Base-by-base conservation (phyloP, 2,797 vertebrate species). In the Vireo griseus region DNA sequence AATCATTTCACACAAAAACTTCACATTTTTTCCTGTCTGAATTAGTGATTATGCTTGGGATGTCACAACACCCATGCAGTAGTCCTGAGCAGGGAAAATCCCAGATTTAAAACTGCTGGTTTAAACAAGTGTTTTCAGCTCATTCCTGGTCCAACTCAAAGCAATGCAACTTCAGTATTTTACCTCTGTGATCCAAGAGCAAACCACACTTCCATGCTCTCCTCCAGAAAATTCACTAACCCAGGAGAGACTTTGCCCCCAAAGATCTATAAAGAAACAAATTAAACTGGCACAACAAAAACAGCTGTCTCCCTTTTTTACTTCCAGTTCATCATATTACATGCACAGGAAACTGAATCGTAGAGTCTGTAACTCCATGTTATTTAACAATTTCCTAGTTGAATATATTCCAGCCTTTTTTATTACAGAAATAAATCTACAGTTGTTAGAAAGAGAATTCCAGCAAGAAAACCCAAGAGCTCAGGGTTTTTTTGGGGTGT, bases 51-150 rank as follows among this genome's bases (percentile, higher is more conserved):
- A 72, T 52, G 47, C 6, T 8, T 45, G 15, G 29, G 57, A 86
- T 91, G 87, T 95, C 57, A 67, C 92, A 92, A 95, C 45, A 92
- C 6, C 28, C 57, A 87, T 74, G 8, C 65, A 72, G 61, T 47
- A 45, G 9, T 65, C 91, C 44, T 75, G 35, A 79, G 31, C 44
- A 90, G 75, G 93, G 91, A 92, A 96, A 95, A 77, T 2, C 67
- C 90, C 88, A 82, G 39, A 82, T 82, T 91, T 87, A 24, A 90
- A 95, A 44, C 2, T 71, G 63, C 35, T 84, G n/a, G 13, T 33
- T 93, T 76, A 84, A 89, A 59, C 51, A 80, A 73, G 31, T 15
- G 13, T 83, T 90, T 83, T 55, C 39, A 83, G 51, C 35, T 72
- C n/a, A 33, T 58, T 90, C 16, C 54, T 72, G 54, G 72, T 15